A percentile compares a stretch with the other conserved stretches of the same genome.
Evolutionary conservation across 2,113 vertebrate species (phyloP).

Genomic region (Podiceps cristatus): DNA sequence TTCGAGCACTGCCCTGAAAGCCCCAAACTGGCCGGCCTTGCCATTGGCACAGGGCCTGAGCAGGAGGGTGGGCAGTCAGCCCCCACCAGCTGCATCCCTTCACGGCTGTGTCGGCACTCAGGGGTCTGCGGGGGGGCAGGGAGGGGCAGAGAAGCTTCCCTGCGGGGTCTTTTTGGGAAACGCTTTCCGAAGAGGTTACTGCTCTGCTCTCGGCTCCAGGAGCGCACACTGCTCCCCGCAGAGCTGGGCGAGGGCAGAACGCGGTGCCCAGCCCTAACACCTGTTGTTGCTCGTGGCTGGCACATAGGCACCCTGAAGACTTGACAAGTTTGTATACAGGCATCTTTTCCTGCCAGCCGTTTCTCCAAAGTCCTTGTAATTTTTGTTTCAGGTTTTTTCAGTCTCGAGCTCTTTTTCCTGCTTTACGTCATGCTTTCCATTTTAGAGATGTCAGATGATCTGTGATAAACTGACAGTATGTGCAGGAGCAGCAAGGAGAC

Average conservation of each 20-base stretch:
- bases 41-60: not conserved
- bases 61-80: not conserved
- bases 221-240: not conserved
- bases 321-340: not conserved
- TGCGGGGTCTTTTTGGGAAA: not conserved
- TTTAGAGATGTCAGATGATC: slow-evolving; percentile 59
- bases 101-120: not conserved
- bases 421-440: slow-evolving; percentile 45
- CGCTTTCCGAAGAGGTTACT: not conserved
- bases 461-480: slow-evolving; percentile 54
- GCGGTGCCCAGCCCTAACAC: not conserved
- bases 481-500: not conserved
- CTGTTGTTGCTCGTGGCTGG: not conserved
- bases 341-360: not conserved
- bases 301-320: not conserved
- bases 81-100: not conserved
- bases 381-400: not conserved
- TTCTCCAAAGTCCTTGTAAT: not conserved
- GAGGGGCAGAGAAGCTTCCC: not conserved
- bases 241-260: not conserved
- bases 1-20: not conserved
- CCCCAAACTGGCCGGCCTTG: not conserved
- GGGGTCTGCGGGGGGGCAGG: not conserved
- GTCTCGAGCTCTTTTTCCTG: not conserved
- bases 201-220: accelerated